Evolutionary conservation across 2,113 vertebrate species (phyloP), one percentile per base, ranked within the genome.

Genomic region (Opisthocomus hoazin): DNA sequence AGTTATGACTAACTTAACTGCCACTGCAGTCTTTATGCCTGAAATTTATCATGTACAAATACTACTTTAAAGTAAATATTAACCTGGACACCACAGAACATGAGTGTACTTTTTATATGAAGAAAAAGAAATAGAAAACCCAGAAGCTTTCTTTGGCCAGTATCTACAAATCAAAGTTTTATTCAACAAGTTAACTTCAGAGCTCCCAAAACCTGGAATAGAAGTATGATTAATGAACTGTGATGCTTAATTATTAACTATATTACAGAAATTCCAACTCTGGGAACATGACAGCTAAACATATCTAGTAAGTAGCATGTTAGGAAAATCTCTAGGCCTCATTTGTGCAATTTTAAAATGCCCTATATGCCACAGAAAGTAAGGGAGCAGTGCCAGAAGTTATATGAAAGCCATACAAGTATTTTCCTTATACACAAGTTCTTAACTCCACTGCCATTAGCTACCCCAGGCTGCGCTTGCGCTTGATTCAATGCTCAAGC

Each of bases 91-190:
- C 95, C 96, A 97, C 93, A 84, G 94, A 95, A 89, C 5, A 84
- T 83, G 75, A 74, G 91, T 81, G 88, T 37, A 80, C n/a, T 92
- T 96, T 85, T 68, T 57, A 27, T 66, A 86, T 21, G 65, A 93
- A 94, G 70, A 37, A 61, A 68, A 39, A 50, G 63, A 95, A 64
- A 96, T 9, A 84, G 56, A 86, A 94, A 97, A 96, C 2, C 54
- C 70, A 85, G 94, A 96, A 96, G 85, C 75, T 96, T 77, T 95
- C 87, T 97, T 96, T 97, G 97, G 96, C 94, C 97, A 95, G 73
- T 95, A 96, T 96, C 94, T 64, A 91, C 90, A 93, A 95, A 95
- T 96, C 81, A 89, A 95, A 96, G 60, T 92, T 89, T 89, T 96
- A 90, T 87, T 95, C 74, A 78, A 6, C 36, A 90, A 77, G 16